Evolutionary conservation across 2,888 invertebrate species (phyloP).

Genomic region (Tetanocera ferruginea): DNA sequence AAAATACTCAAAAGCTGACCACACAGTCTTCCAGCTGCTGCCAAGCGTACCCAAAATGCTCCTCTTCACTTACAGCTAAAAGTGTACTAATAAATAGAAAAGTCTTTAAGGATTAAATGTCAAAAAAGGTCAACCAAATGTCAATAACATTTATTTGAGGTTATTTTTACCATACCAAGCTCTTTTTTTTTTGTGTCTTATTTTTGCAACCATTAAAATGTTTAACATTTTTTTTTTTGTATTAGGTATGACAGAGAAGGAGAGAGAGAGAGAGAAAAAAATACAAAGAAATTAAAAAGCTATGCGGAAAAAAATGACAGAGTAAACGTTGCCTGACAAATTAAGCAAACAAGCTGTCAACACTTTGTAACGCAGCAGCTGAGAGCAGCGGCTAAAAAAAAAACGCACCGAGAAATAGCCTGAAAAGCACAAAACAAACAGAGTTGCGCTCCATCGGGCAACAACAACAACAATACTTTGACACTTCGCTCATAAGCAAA

Average conservation of each 20-base stretch:
- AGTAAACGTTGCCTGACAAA: slow-evolving; percentile 18
- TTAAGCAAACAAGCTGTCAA: slow-evolving; percentile 37
- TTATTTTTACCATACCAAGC: background rate
- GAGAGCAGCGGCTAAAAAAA: background rate
- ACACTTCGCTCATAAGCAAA: slow-evolving; percentile 31
- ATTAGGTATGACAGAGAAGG: too few relatives aligned
- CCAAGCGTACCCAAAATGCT: background rate
- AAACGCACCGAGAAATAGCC: background rate
- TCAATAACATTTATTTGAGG: slow-evolving; percentile 23
- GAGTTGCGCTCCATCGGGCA: too few relatives aligned
- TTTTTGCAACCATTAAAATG: background rate
- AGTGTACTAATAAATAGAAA: too few relatives aligned
- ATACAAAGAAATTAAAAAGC: too few relatives aligned
- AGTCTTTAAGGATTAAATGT: slow-evolving; percentile 13
- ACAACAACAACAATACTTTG: slow-evolving; percentile 20
- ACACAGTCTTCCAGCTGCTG: background rate
- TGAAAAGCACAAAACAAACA: too few relatives aligned
- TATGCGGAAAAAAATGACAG: background rate
- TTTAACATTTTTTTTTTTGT: background rate
- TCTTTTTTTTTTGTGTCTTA: background rate
- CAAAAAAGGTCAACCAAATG: slow-evolving; percentile 16
- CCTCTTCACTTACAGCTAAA: too few relatives aligned
- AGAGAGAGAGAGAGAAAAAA: too few relatives aligned
- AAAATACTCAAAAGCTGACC: background rate
- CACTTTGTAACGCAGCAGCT: slow-evolving; percentile 21